Conservation (phyloP, 2,888 invertebrate genomes). For the Drosophila aldrichi region DNA sequence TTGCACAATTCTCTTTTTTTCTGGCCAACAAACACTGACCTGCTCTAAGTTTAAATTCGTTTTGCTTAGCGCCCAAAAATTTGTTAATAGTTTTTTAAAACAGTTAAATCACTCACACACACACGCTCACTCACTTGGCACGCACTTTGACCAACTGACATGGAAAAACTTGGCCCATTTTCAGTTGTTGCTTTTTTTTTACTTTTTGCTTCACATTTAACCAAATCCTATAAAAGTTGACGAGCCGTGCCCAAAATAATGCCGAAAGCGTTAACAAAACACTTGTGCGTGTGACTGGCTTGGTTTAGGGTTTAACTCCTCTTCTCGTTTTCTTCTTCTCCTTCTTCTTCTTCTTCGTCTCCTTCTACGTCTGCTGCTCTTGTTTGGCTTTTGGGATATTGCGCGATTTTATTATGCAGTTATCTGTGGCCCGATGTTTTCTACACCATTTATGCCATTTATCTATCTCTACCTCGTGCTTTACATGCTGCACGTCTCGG, state of each 20-base stretch:
- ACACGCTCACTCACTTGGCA: conserved; percentile 48
- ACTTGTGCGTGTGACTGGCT: conserved; percentile 17
- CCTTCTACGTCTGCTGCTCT: conserved; percentile 38
- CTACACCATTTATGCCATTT: conserved; percentile 77
- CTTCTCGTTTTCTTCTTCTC: conserved; percentile 36
- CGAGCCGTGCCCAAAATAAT: conserved; percentile 60
- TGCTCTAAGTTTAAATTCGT: conserved; percentile 38
- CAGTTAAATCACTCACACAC: conserved; percentile 48
- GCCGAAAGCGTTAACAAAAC: conserved; percentile 49
- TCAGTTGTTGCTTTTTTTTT: neutral
- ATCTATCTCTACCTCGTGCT: conserved; percentile 59
- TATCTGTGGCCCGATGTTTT: conserved; percentile 54
- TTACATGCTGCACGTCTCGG: conserved; percentile 67
- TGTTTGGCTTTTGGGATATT: conserved; percentile 46
- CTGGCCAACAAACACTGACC: conserved; percentile 53
- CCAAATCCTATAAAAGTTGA: conserved; percentile 67
- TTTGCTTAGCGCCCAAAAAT: conserved; percentile 20
- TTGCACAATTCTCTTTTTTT: conserved; percentile 6
- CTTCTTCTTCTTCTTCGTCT: neutral
- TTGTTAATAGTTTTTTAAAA: conserved; percentile 10
- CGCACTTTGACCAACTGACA: conserved; percentile 75
- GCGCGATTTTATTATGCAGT: conserved; percentile 67
- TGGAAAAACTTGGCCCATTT: conserved; percentile 69
- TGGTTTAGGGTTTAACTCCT: neutral
- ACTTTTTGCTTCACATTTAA: conserved; percentile 22